Conservation (phyloP, 2,888 invertebrate species). For the Xanthia icteritia region DNA sequence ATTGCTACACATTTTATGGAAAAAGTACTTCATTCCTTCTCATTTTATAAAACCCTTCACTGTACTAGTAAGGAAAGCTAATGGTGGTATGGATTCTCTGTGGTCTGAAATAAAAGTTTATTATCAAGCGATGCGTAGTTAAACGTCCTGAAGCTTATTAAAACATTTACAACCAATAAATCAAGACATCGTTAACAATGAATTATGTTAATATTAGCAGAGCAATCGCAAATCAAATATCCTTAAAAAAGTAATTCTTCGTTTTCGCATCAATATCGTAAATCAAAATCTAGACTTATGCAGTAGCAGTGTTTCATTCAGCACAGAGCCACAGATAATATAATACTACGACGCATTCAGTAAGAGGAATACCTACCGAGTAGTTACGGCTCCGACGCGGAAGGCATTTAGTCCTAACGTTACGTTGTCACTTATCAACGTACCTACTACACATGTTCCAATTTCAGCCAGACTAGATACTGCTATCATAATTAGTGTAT, state of each 20-base stretch:
- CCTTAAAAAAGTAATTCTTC: background rate
- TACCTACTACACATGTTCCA: conserved; percentile 53
- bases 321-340: too few relatives aligned
- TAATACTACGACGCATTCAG: background rate
- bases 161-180: conserved; percentile 16
- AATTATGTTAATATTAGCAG: conserved; percentile 11
- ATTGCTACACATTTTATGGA: background rate
- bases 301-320: background rate
- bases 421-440: conserved; percentile 33
- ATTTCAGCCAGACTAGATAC: conserved; percentile 47
- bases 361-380: background rate
- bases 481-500: conserved; percentile 63
- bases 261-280: background rate
- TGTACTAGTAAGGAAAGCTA: too few relatives aligned
- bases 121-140: background rate
- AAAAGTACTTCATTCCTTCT: background rate
- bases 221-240: conserved; percentile 1
- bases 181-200: background rate
- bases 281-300: background rate
- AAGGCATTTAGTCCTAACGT: conserved; percentile 41
- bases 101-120: too few relatives aligned
- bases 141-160: background rate
- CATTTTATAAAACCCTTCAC: background rate
- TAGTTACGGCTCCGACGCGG: conserved; percentile 41
- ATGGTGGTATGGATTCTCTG: too few relatives aligned